These are phyloP conservation scores for Erynnis tages DNA, from an alignment of 2,888 invertebrate species.

Conservation along the genomic window DNA sequence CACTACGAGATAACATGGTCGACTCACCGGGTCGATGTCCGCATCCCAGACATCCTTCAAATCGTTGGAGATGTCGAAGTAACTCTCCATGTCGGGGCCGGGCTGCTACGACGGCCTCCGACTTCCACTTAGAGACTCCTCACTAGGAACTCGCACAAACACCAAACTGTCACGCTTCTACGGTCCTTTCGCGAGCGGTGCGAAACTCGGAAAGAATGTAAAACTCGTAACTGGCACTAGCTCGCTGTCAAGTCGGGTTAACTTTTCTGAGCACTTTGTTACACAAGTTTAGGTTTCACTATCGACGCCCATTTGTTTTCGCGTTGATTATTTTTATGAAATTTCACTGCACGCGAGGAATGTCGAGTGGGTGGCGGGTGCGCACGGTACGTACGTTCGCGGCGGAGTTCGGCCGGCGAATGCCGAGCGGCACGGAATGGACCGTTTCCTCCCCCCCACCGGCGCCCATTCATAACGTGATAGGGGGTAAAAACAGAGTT, in stretches of 20 bases:
- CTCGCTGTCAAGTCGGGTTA: conserved; percentile 44
- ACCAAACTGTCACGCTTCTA: conserved; percentile 65
- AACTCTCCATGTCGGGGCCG: conserved; percentile 85
- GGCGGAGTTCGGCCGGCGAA: conserved; percentile 65
- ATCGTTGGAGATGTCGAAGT: conserved; percentile 88
- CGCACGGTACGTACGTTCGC: conserved; percentile 45
- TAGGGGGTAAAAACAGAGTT: conserved; percentile 61
- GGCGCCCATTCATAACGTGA: conserved; percentile 70
- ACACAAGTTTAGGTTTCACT: conserved; percentile 74
- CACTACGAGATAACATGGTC: conserved; percentile 62
- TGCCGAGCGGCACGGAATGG: conserved; percentile 47
- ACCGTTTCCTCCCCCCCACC: conserved; percentile 41
- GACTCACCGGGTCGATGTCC: conserved; percentile 91
- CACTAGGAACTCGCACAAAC: conserved; percentile 57
- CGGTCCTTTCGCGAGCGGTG: conserved; percentile 55
- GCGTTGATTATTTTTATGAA: conserved; percentile 59
- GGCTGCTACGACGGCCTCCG: conserved; percentile 60
- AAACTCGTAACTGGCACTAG: conserved; percentile 42
- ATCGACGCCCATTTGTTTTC: conserved; percentile 72
- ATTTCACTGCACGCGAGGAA: conserved; percentile 73
- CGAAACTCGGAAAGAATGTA: conserved; percentile 54
- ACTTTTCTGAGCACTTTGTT: conserved; percentile 60
- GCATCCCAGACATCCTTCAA: conserved; percentile 91
- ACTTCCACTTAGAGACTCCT: conserved; percentile 53
- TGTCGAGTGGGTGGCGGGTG: conserved; percentile 41